phyloP scores from a whole-genome alignment of 2,797 vertebrate species.

The Potorous gilbertii region DNA sequence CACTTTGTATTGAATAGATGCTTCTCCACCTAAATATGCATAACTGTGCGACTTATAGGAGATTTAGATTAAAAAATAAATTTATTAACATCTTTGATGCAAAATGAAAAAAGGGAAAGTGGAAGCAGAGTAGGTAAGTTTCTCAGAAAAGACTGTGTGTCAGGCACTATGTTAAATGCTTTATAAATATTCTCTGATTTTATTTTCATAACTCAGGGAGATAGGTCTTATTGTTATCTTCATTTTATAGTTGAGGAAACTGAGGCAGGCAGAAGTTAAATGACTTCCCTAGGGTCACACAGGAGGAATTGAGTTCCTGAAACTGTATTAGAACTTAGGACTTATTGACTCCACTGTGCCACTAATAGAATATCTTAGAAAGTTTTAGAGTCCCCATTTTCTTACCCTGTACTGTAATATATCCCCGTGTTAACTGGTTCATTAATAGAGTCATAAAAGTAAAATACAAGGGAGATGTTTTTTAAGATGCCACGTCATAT shows the following conservation, averaged over 20 bases:
- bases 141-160: not conserved
- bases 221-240: not conserved
- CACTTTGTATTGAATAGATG: not conserved
- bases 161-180: not conserved
- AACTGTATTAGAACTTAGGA: not conserved
- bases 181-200: slow-evolving; percentile 33
- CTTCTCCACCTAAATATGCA: not conserved
- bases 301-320: not conserved
- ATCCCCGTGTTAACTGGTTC: slow-evolving; percentile 12
- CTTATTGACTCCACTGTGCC: not conserved
- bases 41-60: slow-evolving; percentile 40
- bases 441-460: slow-evolving; percentile 49
- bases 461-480: not conserved
- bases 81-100: slow-evolving; percentile 51
- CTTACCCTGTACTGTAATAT: not conserved
- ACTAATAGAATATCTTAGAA: not conserved
- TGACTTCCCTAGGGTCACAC: not conserved
- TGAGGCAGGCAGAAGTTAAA: not conserved
- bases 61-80: slow-evolving; percentile 39
- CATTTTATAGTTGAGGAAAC: not conserved
- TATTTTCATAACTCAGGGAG: slow-evolving; percentile 9
- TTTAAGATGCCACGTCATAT: not conserved
- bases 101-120: not conserved
- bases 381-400: not conserved
- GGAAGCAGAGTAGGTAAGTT: slow-evolving; percentile 46